Conservation (phyloP, 1,140 invertebrate species). For the Drosophila rhopaloa region DNA sequence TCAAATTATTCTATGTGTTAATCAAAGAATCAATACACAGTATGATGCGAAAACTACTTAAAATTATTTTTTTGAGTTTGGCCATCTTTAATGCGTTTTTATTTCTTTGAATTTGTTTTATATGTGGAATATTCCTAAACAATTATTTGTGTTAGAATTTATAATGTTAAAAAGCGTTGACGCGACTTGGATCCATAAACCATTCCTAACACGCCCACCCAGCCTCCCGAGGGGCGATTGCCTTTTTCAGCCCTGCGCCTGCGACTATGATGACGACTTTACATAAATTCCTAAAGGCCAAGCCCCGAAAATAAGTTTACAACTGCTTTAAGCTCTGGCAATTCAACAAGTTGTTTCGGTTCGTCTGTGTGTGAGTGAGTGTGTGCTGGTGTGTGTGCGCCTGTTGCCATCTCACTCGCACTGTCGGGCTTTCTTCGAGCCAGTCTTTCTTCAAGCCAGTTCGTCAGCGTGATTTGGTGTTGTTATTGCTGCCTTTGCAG, state of each 20-base stretch:
- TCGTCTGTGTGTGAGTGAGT: background rate
- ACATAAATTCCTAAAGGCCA: constrained; percentile 60
- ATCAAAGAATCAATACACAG: too few species aligned
- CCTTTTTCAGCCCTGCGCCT: constrained; percentile 8
- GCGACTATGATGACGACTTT: constrained; percentile 30
- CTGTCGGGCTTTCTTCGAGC: constrained; percentile 33
- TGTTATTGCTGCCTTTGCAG: constrained; percentile 33
- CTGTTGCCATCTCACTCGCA: constrained; percentile 42
- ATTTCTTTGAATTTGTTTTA: too few species aligned
- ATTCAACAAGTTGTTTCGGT: constrained; percentile 41
- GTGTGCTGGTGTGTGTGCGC: constrained; percentile 4
- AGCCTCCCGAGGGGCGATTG: constrained; percentile 18
- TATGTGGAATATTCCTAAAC: too few species aligned
- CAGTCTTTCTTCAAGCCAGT: constrained; percentile 50
- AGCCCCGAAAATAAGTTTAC: constrained; percentile 52
- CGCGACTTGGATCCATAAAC: background rate
- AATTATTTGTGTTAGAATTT: too few species aligned
- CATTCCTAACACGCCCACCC: background rate
- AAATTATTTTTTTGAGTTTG: too few species aligned
- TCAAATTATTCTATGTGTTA: too few species aligned
- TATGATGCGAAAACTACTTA: too few species aligned
- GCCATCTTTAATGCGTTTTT: too few species aligned
- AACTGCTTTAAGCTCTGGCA: constrained; percentile 34
- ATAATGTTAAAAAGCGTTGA: too few species aligned
- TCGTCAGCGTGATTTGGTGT: constrained; percentile 71